These are phyloP conservation scores for Climacteris rufus DNA, from an alignment of 2,113 vertebrate genomes.

Conservation along the genomic window DNA sequence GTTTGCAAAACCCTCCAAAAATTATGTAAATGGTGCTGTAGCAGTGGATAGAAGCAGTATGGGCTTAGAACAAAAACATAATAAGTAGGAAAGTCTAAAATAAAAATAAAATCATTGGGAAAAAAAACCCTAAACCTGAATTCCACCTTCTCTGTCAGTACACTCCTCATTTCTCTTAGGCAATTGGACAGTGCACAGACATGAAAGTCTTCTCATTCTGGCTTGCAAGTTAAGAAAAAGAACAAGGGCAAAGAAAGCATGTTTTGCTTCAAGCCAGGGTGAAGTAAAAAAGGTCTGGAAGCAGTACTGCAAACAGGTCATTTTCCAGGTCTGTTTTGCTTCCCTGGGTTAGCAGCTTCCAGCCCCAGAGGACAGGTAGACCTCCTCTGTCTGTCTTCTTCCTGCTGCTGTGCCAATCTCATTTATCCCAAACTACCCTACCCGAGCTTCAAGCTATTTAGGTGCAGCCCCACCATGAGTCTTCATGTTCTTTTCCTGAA, in stretches of 20 bases:
- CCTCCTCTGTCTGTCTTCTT: background rate
- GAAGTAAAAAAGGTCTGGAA: background rate
- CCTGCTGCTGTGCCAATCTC: fast-evolving
- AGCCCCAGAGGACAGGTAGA: background rate
- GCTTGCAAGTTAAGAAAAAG: background rate
- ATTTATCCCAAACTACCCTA: background rate
- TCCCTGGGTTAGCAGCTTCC: background rate
- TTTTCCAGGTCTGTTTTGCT: background rate
- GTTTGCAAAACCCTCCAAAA: background rate
- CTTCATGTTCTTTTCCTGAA: background rate
- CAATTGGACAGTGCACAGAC: background rate
- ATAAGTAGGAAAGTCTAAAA: background rate
- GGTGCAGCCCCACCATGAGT: background rate
- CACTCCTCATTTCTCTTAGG: background rate
- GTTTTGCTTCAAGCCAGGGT: background rate
- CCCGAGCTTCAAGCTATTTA: background rate
- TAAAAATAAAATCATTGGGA: background rate
- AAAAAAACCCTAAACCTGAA: background rate
- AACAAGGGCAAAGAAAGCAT: background rate
- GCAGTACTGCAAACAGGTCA: background rate
- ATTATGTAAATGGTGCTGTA: background rate
- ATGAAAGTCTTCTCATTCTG: background rate
- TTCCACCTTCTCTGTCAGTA: background rate
- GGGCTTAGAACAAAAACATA: background rate
- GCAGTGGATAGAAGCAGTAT: background rate